These are phyloP conservation scores for Stenopsyche tienmushanensis DNA, from an alignment of 1,140 invertebrate species.

Conservation along the genomic window DNA sequence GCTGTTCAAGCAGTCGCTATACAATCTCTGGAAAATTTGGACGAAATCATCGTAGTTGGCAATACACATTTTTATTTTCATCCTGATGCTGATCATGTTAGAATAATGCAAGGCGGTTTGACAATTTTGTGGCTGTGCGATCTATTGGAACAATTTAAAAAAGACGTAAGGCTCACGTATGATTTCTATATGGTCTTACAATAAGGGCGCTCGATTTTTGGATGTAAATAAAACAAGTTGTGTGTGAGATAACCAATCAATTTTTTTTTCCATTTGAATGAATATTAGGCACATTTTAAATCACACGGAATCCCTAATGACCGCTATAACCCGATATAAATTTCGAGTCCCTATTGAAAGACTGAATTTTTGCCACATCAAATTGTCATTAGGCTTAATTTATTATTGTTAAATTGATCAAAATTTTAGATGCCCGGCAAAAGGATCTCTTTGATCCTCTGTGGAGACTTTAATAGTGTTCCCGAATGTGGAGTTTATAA, in stretches of 20 bases:
- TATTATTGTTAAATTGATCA: neutral
- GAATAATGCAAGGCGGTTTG: slow-evolving; percentile 75
- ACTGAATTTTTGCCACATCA: neutral
- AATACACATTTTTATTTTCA: slow-evolving; percentile 94
- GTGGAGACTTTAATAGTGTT: slow-evolving; percentile 86
- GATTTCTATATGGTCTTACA: too few species aligned
- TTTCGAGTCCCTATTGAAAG: too few species aligned
- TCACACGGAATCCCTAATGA: too few species aligned
- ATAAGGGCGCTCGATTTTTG: too few species aligned
- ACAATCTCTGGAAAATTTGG: slow-evolving; percentile 60
- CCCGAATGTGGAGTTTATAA: slow-evolving; percentile 79
- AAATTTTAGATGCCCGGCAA: slow-evolving; percentile 32
- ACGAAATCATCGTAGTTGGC: slow-evolving; percentile 69
- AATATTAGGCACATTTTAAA: slow-evolving; percentile 5
- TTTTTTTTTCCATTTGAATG: slow-evolving; percentile 8
- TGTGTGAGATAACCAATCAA: too few species aligned
- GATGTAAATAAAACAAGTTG: too few species aligned
- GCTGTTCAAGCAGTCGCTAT: slow-evolving; percentile 64
- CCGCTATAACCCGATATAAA: too few species aligned
- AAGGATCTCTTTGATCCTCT: slow-evolving; percentile 63
- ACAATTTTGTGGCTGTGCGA: slow-evolving; percentile 60
- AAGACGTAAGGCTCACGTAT: slow-evolving; percentile 55
- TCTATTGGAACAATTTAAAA: slow-evolving; percentile 50
- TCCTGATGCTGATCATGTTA: slow-evolving; percentile 82
- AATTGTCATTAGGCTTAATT: neutral